Conservation (phyloP, 2,113 vertebrate genomes). For the Siphamia tubifer region DNA sequence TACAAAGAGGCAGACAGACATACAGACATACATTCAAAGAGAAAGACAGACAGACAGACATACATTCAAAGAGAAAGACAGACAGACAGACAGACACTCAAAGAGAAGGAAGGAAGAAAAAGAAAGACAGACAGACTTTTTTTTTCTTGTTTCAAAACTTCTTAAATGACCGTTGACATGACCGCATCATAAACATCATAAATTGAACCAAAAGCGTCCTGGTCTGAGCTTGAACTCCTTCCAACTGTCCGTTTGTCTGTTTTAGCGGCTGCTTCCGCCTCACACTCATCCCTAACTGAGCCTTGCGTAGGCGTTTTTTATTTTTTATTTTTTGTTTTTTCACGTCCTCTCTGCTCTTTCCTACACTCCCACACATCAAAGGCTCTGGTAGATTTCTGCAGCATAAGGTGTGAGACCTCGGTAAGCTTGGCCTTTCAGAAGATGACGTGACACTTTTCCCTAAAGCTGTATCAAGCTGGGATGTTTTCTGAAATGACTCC, state of each 20-base stretch:
- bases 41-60: too few relatives aligned
- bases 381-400: constrained; percentile 18
- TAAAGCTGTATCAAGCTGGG: constrained; percentile 1
- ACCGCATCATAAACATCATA: too few relatives aligned
- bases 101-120: too few relatives aligned
- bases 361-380: constrained; percentile 45
- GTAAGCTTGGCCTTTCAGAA: constrained; percentile 22
- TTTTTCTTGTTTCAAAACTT: too few relatives aligned
- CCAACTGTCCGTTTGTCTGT: constrained; percentile 22
- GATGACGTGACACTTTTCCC: constrained; percentile 34
- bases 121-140: too few relatives aligned
- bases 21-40: too few relatives aligned
- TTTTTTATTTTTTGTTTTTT: too few relatives aligned
- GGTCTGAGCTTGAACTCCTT: constrained; percentile 33
- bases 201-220: too few relatives aligned
- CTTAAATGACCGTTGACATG: too few relatives aligned
- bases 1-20: too few relatives aligned
- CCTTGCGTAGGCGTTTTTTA: neutral
- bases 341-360: neutral
- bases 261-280: constrained; percentile 55
- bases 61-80: too few relatives aligned
- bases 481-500: constrained; percentile 41
- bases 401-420: constrained; percentile 20
- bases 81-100: too few relatives aligned
- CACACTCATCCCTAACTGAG: constrained; percentile 9